Conservation (phyloP, 2,888 invertebrate species). For the Malachius bipustulatus region DNA sequence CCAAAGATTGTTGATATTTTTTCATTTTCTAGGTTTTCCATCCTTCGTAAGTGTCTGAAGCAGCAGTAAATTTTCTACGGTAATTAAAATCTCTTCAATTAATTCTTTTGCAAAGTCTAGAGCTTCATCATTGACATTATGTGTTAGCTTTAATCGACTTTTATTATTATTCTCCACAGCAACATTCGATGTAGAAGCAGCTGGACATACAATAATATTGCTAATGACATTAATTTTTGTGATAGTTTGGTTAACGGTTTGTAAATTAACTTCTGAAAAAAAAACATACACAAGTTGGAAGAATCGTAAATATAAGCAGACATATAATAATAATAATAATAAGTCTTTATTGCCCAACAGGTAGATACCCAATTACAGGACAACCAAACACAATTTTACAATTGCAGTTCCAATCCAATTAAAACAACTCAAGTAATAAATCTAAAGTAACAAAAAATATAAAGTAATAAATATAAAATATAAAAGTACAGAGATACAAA, state of each 20-base stretch:
- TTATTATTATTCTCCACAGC: background rate
- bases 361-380: too few species aligned
- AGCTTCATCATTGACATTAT: slow-evolving; percentile 1
- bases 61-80: background rate
- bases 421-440: too few species aligned
- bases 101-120: background rate
- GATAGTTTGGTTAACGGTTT: background rate
- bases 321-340: too few species aligned
- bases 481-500: too few species aligned
- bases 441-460: too few species aligned
- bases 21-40: slow-evolving; percentile 5
- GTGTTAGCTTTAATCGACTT: background rate
- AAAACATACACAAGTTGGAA: too few species aligned
- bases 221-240: slow-evolving; percentile 3
- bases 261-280: background rate
- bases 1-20: background rate
- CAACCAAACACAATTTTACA: too few species aligned
- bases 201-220: background rate
- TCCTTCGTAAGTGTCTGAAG: slow-evolving; percentile 5
- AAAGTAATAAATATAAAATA: too few species aligned
- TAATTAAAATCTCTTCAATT: background rate
- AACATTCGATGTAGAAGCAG: background rate
- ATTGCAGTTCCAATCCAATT: too few species aligned
- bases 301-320: too few species aligned
- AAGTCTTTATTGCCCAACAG: too few species aligned